Percentiles rank a stretch among this genome's conserved stretches.
phyloP scores from a whole-genome alignment of 2,888 invertebrate species.

The Metalampra italica region DNA sequence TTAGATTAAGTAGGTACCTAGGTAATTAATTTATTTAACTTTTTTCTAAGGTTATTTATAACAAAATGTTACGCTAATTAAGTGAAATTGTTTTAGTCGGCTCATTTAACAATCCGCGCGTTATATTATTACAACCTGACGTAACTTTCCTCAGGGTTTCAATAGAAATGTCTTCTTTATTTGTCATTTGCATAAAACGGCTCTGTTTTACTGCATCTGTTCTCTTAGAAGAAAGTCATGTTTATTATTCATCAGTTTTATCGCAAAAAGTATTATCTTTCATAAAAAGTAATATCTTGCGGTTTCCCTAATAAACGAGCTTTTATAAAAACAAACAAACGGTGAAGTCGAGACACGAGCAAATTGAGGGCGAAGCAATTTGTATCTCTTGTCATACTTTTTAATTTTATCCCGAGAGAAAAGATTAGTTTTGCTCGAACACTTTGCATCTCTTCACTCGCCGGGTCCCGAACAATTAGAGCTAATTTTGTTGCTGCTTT shows the following conservation, averaged over 20 bases:
- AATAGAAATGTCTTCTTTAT: too few species aligned
- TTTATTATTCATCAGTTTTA: conserved; percentile 32
- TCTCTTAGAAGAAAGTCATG: conserved; percentile 23
- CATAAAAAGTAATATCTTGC: conserved; percentile 45
- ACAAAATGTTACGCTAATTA: too few species aligned
- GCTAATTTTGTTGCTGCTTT: conserved; percentile 34
- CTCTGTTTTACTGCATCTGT: conserved; percentile 13
- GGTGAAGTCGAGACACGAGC: conserved; percentile 49
- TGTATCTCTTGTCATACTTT: conserved; percentile 70
- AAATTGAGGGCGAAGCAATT: conserved; percentile 66
- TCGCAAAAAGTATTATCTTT: conserved; percentile 32
- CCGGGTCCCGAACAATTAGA: conserved; percentile 47
- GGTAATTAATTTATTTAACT: too few species aligned
- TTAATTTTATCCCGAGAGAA: conserved; percentile 62
- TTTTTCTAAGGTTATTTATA: too few species aligned
- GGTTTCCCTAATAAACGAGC: conserved; percentile 60
- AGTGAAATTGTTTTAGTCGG: too few species aligned
- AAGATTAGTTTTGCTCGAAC: conserved; percentile 59
- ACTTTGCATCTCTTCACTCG: conserved; percentile 48
- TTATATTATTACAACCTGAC: too few species aligned
- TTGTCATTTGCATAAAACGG: neutral
- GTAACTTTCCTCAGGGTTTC: too few species aligned
- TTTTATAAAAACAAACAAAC: conserved; percentile 64
- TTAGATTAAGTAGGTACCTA: too few species aligned
- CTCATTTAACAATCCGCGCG: too few species aligned